Evolutionary conservation across 2,797 vertebrate species (phyloP), one percentile per base, ranked within the genome.

Genomic region (Sebastes minor): DNA sequence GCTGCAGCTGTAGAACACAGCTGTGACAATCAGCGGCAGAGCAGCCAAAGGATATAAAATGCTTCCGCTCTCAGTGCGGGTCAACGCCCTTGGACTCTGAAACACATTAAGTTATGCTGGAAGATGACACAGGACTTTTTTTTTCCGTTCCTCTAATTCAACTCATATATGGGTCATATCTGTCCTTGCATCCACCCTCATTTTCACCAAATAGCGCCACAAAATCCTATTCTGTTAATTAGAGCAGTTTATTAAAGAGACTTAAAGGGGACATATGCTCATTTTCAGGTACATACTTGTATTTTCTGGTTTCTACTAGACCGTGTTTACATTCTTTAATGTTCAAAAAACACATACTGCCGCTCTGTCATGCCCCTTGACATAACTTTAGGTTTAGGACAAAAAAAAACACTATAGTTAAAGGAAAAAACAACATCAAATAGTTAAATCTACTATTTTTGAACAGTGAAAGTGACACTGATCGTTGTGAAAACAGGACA

Each of bases 1-100:
- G 61, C 64, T 27, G 67, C 86, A 93, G 90, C 91, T 90, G 88
- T 8, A 86, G 56, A 62, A 71, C 78, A 74, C 69, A 83, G 80
- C 76, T 88, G 78, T 56, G 59, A 79, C 32, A 63, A 62, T 62
- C 49, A 77, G 6, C 27, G 4, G 22, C 25, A 14, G 23, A 80
- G 74, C 66, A 65, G 80, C 65, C 78, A 81, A 67, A 69, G 55
- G 76, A 66, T 46, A 78, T 63, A 53, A 85, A 74, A 70, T 25
- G 57, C 30, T 80, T 86, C 78, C 71, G n/a, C 70, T 82, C 62
- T 59, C 60, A 11, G 70, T 4, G 25, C 66, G 46, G 70, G 64
- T 71, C 57, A 30, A 81, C 27, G 16, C 65, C 84, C 77, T 59
- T 30, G 22, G 61, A 53, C 65, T 60, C 27, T 42, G 20, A 68